Percentiles rank a stretch among this genome's conserved stretches.
phyloP scores from a whole-genome alignment of 2,113 vertebrate genomes.

The Ammodytes dubius region DNA sequence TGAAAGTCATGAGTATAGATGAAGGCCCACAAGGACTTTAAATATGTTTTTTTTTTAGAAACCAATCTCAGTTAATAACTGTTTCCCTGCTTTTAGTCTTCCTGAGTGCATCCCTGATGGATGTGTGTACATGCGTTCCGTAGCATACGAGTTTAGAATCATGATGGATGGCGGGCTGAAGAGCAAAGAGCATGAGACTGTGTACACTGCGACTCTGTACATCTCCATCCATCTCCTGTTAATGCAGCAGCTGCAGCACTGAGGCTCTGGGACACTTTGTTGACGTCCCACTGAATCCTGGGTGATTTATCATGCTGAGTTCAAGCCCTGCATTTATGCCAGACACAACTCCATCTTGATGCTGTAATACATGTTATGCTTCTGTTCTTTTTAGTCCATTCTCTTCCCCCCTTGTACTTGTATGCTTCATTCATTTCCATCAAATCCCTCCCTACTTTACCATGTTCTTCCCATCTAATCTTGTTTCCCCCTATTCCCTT shows the following conservation, averaged over 20 bases:
- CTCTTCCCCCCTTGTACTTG: background rate
- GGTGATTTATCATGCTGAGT: constrained; percentile 70
- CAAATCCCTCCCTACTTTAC: background rate
- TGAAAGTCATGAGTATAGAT: constrained; percentile 22
- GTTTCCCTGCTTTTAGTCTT: constrained; percentile 47
- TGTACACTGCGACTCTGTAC: constrained; percentile 53
- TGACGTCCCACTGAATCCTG: constrained; percentile 70
- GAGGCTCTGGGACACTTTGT: constrained; percentile 62
- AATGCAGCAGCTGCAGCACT: constrained; percentile 59
- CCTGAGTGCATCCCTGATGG: constrained; percentile 55
- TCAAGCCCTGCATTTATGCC: constrained; percentile 38
- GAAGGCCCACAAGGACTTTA: constrained; percentile 2
- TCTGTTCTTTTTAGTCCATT: background rate
- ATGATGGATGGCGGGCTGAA: constrained; percentile 69
- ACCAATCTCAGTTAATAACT: constrained; percentile 26
- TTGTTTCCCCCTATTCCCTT: background rate
- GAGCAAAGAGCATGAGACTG: constrained; percentile 65
- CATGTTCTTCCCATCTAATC: background rate
- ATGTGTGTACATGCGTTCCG: constrained; percentile 47
- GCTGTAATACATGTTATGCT: background rate
- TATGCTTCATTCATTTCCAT: no score
- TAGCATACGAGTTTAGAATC: constrained; percentile 44
- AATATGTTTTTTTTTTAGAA: constrained; percentile 43
- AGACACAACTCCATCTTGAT: constrained; percentile 35
- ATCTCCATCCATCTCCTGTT: constrained; percentile 72